A percentile compares a stretch with the other conserved stretches of the same genome.
Conservation (phyloP, 2,113 vertebrate genomes). For the Rattus norvegicus region GRCr8 NC_086025.1:54680001-54680500, state of each 20-base stretch:
- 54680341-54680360: constrained; percentile 20
- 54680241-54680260: constrained; percentile 2
- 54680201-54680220: background rate
- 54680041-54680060: background rate
- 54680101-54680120: background rate
- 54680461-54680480: background rate
- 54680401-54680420: background rate
- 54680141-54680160: background rate
- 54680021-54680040: constrained; percentile 46
- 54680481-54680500: constrained; percentile 49
- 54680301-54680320: background rate
- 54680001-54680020: constrained; percentile 47
- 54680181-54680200: background rate
- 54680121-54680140: too few relatives aligned
- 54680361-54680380: background rate
- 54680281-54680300: background rate
- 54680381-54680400: background rate
- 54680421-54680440: background rate
- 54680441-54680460: background rate
- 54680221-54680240: background rate
- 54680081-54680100: constrained; percentile 2
- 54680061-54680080: background rate
- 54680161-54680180: background rate
- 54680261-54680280: background rate
- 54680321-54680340: background rate